Evolutionary conservation across 64 coral and sea anemone genomes (phyloP).

Genomic region (Astreopora myriophthalma): DNA sequence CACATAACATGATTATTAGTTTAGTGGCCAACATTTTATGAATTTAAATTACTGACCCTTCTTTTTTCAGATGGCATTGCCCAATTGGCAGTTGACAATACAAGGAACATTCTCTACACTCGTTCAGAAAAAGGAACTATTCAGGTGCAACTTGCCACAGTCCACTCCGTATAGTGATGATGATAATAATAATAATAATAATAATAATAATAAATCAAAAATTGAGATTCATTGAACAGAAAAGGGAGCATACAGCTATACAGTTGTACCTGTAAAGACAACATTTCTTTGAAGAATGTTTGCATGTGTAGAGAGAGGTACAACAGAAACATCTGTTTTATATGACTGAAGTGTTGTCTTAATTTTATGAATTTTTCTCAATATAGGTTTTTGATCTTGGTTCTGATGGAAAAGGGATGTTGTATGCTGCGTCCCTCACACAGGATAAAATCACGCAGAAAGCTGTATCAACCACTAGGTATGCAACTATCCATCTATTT

Average conservation of each 20-base stretch:
- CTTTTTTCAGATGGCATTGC: conserved; percentile 73
- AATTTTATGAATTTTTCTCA: background rate
- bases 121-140: conserved; percentile 95
- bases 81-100: conserved; percentile 96
- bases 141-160: too few species aligned
- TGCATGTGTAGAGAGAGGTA: too few species aligned
- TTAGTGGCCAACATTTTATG: too few species aligned
- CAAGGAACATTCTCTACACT: conserved; percentile 85
- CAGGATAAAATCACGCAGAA: conserved; percentile 90
- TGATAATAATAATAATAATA: too few species aligned
- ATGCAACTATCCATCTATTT: background rate
- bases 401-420: conserved; percentile 66
- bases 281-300: too few species aligned
- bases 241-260: too few species aligned
- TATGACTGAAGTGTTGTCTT: background rate
- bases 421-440: conserved; percentile 61
- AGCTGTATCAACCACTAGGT: conserved; percentile 80
- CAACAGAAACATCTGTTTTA: too few species aligned
- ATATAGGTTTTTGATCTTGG: conserved; percentile 93
- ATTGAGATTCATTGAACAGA: too few species aligned
- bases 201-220: too few species aligned
- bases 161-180: too few species aligned
- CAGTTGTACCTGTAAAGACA: too few species aligned
- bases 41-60: background rate
- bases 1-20: background rate